Conservation (phyloP, 2,113 vertebrate genomes). For the Osmerus mordax region DNA sequence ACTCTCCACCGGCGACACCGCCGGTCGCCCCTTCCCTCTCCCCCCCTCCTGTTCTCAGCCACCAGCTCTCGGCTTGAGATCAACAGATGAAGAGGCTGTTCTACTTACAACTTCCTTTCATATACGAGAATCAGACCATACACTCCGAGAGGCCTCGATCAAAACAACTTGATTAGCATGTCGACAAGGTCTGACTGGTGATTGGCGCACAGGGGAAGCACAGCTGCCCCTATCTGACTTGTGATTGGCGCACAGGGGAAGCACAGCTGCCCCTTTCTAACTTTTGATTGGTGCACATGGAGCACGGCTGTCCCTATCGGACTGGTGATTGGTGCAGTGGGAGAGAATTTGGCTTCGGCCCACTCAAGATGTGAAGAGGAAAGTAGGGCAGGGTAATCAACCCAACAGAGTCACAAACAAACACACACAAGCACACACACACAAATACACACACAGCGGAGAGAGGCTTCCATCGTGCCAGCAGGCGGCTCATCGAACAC, state of each 20-base stretch:
- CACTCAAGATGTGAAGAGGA: conserved; percentile 24
- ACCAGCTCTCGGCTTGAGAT: conserved; percentile 4
- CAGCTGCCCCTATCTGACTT: not conserved
- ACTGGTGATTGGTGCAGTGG: not conserved
- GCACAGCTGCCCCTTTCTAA: not conserved
- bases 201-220: conserved; percentile 23
- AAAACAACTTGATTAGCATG: conserved; percentile 43
- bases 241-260: not conserved
- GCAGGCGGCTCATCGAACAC: no score
- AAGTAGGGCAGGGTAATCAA: conserved; percentile 38
- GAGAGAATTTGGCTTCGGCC: not conserved
- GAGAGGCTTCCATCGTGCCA: no score
- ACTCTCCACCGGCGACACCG: no score
- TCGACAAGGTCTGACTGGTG: not conserved
- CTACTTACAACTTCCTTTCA: not conserved
- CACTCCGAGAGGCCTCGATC: conserved; percentile 14
- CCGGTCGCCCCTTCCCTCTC: not conserved
- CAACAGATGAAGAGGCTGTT: not conserved
- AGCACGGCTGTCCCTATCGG: not conserved
- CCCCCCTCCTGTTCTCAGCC: conserved; percentile 2
- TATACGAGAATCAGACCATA: not conserved
- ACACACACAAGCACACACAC: no score
- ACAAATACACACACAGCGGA: no score
- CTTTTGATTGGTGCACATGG: not conserved
- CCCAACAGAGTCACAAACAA: not conserved